These are phyloP conservation scores for Nipponia nippon DNA, from an alignment of 2,113 vertebrate species.

Conservation along the genomic window DNA sequence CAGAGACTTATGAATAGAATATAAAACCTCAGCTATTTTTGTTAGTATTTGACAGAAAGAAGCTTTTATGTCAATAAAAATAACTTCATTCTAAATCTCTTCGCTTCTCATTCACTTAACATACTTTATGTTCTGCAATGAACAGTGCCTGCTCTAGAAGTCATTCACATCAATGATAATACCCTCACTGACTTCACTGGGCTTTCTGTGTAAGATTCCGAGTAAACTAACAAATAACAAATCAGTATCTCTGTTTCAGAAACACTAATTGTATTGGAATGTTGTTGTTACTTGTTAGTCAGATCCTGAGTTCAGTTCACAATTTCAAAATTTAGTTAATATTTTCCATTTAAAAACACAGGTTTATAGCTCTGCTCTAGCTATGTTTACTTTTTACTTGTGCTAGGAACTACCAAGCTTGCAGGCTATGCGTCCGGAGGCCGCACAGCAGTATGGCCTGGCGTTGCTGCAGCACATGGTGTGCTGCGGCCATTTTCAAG, in stretches of 20 bases:
- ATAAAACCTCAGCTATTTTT: neutral
- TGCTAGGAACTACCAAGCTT: neutral
- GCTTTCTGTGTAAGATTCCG: neutral
- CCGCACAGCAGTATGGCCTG: neutral
- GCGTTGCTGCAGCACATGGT: neutral
- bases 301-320: neutral
- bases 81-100: neutral
- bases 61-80: neutral
- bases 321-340: neutral
- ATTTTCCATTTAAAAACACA: neutral
- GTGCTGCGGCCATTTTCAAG: neutral
- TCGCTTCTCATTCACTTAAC: neutral
- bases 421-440: neutral
- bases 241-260: neutral
- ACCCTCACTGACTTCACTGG: neutral
- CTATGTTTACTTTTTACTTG: neutral
- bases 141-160: neutral
- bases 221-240: neutral
- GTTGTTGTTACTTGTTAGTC: neutral
- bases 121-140: neutral
- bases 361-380: neutral
- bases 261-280: neutral
- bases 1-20: neutral
- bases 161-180: neutral
- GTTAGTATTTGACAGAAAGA: neutral